These are phyloP conservation scores for Aurelia sp. DNA, from an alignment of 30 jellyfish, hydroid and myxozoan genomes.

Conservation along the genomic window DNA sequence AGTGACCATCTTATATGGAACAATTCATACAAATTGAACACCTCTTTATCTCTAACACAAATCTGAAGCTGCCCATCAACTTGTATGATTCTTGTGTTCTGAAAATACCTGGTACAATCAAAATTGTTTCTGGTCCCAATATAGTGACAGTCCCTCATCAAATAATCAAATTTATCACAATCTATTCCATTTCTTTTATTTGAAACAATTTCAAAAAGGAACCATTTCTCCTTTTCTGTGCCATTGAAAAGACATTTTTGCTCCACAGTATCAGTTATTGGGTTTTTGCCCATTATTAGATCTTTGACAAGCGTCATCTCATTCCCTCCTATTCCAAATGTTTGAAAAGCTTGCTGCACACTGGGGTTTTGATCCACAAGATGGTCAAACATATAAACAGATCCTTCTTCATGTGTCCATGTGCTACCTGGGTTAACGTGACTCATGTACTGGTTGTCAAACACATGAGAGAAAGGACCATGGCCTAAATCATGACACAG, in stretches of 20 bases:
- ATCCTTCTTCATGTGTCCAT: slow-evolving; percentile 92
- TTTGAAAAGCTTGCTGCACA: slow-evolving; percentile 41
- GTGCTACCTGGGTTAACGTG: slow-evolving; percentile 34
- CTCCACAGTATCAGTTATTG: slow-evolving; percentile 39
- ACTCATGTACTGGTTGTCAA: slow-evolving; percentile 63
- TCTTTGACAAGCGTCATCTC: slow-evolving; percentile 75
- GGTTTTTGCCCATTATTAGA: slow-evolving; percentile 78
- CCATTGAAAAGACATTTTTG: slow-evolving; percentile 43
- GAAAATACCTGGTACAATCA: slow-evolving; percentile 76
- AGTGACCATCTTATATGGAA: slow-evolving; percentile 88
- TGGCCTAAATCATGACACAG: slow-evolving; percentile 89
- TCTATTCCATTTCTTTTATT: slow-evolving; percentile 82
- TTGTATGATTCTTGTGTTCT: slow-evolving; percentile 47
- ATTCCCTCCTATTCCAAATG: slow-evolving; percentile 38
- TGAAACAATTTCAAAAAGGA: slow-evolving; percentile 79
- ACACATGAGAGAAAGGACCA: slow-evolving; percentile 92
- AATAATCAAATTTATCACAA: slow-evolving; percentile 85
- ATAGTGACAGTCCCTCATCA: slow-evolving; percentile 77
- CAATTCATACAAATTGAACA: slow-evolving; percentile 73
- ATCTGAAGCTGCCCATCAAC: slow-evolving; percentile 78
- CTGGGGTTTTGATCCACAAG: slow-evolving; percentile 58
- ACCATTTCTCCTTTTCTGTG: slow-evolving; percentile 54
- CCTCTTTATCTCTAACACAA: slow-evolving; percentile 76
- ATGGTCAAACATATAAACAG: slow-evolving; percentile 86
- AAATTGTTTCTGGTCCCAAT: slow-evolving; percentile 70